phyloP scores from a whole-genome alignment of 2,888 invertebrate genomes.

The Endomychus coccineus region DNA sequence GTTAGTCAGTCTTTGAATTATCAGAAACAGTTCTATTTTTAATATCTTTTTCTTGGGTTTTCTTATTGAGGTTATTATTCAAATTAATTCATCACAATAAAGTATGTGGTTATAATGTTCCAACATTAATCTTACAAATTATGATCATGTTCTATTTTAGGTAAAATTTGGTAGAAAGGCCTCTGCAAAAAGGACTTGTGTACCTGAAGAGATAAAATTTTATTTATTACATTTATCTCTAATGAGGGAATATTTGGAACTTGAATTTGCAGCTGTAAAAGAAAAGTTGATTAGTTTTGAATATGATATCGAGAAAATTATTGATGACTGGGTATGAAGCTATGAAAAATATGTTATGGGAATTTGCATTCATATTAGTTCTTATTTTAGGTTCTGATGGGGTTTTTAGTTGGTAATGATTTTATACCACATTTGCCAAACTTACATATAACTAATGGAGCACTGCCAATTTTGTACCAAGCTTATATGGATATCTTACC shows the following conservation, averaged over 20 bases:
- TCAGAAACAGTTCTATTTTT: too few relatives aligned
- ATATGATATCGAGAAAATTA: constrained; percentile 82
- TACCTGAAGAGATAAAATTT: constrained; percentile 87
- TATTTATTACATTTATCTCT: constrained; percentile 87
- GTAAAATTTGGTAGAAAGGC: constrained; percentile 68
- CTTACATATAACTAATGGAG: constrained; percentile 87
- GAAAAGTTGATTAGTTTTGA: constrained; percentile 56
- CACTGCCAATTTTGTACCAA: constrained; percentile 77
- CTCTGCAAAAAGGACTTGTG: constrained; percentile 55
- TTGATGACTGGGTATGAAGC: constrained; percentile 82
- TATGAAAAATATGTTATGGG: constrained; percentile 2
- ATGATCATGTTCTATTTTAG: too few relatives aligned
- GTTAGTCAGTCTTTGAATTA: too few relatives aligned
- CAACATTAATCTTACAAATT: too few relatives aligned
- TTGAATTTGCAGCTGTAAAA: constrained; percentile 75
- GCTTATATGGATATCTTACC: constrained; percentile 84
- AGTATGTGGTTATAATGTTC: too few relatives aligned
- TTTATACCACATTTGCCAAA: constrained; percentile 95
- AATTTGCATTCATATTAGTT: constrained; percentile 3
- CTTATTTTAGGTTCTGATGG: constrained; percentile 67
- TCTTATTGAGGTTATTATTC: too few relatives aligned
- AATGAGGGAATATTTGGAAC: constrained; percentile 84
- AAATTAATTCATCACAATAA: too few relatives aligned
- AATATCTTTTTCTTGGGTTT: too few relatives aligned
- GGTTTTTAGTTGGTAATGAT: constrained; percentile 95